Conservation (phyloP, 2,113 vertebrate species). For the Prunella fulvescens region DNA sequence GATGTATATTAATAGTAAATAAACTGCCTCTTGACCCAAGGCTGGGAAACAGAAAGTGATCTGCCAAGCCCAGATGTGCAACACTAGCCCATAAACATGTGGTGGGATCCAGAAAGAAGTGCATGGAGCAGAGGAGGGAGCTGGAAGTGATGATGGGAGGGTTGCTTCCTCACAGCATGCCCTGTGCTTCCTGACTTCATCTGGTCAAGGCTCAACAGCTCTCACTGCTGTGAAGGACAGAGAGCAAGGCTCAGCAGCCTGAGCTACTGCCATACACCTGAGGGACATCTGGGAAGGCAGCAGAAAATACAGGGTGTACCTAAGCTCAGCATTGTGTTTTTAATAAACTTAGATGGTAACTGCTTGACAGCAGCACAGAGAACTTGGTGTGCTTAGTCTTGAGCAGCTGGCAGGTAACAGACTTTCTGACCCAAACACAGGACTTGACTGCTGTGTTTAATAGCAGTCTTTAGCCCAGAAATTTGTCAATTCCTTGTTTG, state of each 20-base stretch:
- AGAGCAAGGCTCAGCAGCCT: background rate
- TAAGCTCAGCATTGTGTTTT: background rate
- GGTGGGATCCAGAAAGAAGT: background rate
- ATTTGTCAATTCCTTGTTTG: background rate
- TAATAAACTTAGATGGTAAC: background rate
- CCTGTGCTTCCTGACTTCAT: background rate
- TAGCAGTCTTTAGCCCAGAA: background rate
- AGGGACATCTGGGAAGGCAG: background rate
- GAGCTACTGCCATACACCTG: background rate
- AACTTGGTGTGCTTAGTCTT: background rate
- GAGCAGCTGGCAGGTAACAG: background rate
- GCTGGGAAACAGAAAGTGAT: background rate
- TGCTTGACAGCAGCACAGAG: background rate
- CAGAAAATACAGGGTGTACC: background rate
- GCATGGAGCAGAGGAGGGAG: background rate
- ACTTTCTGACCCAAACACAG: background rate
- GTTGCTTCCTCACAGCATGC: background rate
- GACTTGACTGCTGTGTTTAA: background rate
- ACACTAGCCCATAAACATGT: background rate
- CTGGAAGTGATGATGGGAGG: background rate
- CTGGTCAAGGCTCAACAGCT: background rate
- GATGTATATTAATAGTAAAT: background rate
- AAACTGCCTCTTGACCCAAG: conserved; percentile 1
- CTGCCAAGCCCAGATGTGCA: background rate
- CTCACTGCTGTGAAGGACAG: background rate